Conservation (phyloP, 53 echinoderm and acorn worm species). For the Hippasteria phrygiana region DNA sequence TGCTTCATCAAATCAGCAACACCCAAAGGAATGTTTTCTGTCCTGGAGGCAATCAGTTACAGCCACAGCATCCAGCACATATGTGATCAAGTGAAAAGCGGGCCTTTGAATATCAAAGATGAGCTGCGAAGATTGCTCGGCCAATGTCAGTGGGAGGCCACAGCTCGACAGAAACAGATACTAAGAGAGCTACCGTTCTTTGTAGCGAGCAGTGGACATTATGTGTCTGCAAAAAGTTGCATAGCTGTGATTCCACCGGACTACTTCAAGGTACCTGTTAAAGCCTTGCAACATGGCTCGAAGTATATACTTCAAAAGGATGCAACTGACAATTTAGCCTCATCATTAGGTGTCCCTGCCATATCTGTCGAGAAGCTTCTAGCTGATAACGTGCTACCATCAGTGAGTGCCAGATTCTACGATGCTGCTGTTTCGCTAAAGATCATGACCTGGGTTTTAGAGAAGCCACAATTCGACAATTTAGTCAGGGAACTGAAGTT, state of each 20-base stretch:
- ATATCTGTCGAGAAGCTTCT: slow-evolving; percentile 17
- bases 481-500: slow-evolving; percentile 58
- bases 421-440: background rate
- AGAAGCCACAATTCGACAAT: slow-evolving; percentile 21
- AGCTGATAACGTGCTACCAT: slow-evolving; percentile 25
- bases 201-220: background rate
- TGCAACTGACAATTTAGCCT: slow-evolving; percentile 16
- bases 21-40: slow-evolving; percentile 22
- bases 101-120: background rate
- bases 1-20: slow-evolving; percentile 28
- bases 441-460: slow-evolving; percentile 63
- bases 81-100: background rate
- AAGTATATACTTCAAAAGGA: background rate
- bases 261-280: slow-evolving; percentile 33
- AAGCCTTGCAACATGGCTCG: background rate
- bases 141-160: background rate
- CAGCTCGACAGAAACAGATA: background rate
- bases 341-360: background rate
- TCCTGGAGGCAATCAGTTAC: background rate
- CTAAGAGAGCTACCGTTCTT: slow-evolving; percentile 41
- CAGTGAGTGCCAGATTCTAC: slow-evolving; percentile 40
- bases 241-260: slow-evolving; percentile 7
- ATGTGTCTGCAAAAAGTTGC: background rate
- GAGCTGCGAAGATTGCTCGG: slow-evolving; percentile 33
- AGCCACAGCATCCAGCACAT: background rate